phyloP scores from a whole-genome alignment of 2,797 vertebrate species.

The Karalla daura region DNA sequence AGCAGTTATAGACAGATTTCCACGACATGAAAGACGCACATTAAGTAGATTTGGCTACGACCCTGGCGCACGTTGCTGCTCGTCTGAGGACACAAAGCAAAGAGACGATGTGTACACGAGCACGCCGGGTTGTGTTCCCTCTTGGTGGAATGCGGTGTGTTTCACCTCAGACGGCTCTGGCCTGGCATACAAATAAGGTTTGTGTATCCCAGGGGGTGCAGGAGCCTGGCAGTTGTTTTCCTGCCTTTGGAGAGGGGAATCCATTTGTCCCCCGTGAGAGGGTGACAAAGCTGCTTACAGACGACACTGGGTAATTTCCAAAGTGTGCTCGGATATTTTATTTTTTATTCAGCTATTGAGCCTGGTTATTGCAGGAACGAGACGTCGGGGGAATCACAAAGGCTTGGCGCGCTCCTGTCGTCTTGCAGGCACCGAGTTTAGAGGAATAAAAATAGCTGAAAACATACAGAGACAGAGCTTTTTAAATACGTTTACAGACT shows the following conservation, averaged over 20 bases:
- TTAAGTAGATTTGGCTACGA: neutral
- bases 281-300: slow-evolving; percentile 52
- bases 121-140: slow-evolving; percentile 21
- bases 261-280: slow-evolving; percentile 57
- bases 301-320: slow-evolving; percentile 27
- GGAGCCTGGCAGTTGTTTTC: slow-evolving; percentile 54
- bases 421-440: neutral
- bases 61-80: neutral
- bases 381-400: neutral
- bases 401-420: neutral
- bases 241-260: slow-evolving; percentile 53
- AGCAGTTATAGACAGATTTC: neutral
- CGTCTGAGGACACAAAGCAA: slow-evolving; percentile 20
- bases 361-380: slow-evolving; percentile 9
- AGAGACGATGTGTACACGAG: slow-evolving; percentile 11
- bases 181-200: slow-evolving; percentile 65
- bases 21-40: neutral
- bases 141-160: slow-evolving; percentile 42
- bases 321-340: slow-evolving; percentile 16
- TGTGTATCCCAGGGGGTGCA: slow-evolving; percentile 52
- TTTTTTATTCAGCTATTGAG: slow-evolving; percentile 31
- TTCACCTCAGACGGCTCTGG: slow-evolving; percentile 47
- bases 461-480: neutral
- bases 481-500: neutral
- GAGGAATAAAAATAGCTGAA: neutral